Evolutionary conservation across 1,140 invertebrate species (phyloP), one percentile per base, ranked within the genome.

Genomic region (Procambarus clarkii): DNA sequence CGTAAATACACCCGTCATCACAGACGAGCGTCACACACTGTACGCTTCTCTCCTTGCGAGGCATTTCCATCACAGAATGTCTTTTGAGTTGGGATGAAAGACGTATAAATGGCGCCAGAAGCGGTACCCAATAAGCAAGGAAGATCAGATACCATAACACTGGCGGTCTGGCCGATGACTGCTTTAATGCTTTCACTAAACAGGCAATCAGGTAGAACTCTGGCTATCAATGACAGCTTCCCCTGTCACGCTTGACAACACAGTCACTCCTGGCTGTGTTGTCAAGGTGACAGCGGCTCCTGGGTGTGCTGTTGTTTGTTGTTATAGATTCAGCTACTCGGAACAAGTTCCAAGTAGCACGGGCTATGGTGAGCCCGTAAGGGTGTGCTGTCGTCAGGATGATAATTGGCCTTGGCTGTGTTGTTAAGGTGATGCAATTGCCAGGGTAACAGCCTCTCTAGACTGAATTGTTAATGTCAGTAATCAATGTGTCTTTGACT

Each of bases 1-100:
- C 48, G 60, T 46, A 82, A 89, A 89, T 82, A 74, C 48, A 34
- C 7, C 18, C 21, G 8, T 89, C 82, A 89, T 89, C 78, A 89
- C 87, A 83, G 79, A 44, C 21, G 50, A 82, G 87, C 21, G 15
- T 44, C 60, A n/a, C 44, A 83, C 64, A 46, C 44, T 81, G 71
- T 89, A 89, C 71, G 82, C 83, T 89, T 83, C 87, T 89, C 79
- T 45, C 87, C 87, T 89, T 79, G 58, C 45, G 64, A n/a, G 79
- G 87, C 80, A 76, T 83, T 50, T 69, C 60, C 45, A 34, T 89
- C 79, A 89, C 83, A 76, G 82, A 89, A 74, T 82, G 87, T 64
- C 64, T 83, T 83, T 76, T 89, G 79, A 83, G 60, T 21, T 8
- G 77, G 60, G 76, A 83, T 83, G 80, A 89, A 44, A 69, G 82